Evolutionary conservation across 2,113 vertebrate genomes (phyloP).

Genomic region (Pseudonaja textilis): DNA sequence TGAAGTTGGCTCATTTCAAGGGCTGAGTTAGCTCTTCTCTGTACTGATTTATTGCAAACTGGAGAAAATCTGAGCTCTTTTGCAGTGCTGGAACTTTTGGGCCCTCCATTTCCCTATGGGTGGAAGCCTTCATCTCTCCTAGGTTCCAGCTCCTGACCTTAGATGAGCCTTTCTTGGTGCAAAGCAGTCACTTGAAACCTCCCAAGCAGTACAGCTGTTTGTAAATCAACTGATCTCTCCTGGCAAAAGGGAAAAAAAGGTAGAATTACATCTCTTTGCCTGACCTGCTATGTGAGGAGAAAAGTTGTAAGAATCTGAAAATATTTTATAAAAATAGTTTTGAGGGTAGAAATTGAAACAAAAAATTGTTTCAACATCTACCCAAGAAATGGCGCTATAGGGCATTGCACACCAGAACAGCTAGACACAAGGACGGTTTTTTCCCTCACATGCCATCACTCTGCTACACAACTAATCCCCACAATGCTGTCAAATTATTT

Average conservation of each 20-base stretch:
- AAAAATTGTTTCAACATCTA: too few species aligned
- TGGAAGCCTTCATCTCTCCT: not conserved
- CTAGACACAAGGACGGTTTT: too few species aligned
- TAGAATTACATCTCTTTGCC: not conserved
- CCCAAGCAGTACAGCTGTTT: not conserved
- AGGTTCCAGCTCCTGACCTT: not conserved
- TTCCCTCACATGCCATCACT: too few species aligned
- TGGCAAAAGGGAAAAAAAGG: not conserved
- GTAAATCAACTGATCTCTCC: not conserved
- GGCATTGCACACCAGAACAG: too few species aligned
- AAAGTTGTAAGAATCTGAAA: not conserved
- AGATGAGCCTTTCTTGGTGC: not conserved
- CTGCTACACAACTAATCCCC: too few species aligned
- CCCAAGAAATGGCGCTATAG: too few species aligned
- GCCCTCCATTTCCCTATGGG: not conserved
- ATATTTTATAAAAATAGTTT: too few species aligned
- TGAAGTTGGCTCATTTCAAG: not conserved
- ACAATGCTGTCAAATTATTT: too few species aligned
- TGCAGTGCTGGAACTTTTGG: not conserved
- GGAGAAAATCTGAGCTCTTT: not conserved
- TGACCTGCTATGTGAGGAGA: not conserved
- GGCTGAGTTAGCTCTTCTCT: not conserved
- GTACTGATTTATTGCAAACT: not conserved
- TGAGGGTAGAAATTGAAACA: too few species aligned
- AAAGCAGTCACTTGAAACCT: not conserved